Evolutionary conservation across 2,797 vertebrate genomes (phyloP).

Genomic region (Epinephelus awoara): DNA sequence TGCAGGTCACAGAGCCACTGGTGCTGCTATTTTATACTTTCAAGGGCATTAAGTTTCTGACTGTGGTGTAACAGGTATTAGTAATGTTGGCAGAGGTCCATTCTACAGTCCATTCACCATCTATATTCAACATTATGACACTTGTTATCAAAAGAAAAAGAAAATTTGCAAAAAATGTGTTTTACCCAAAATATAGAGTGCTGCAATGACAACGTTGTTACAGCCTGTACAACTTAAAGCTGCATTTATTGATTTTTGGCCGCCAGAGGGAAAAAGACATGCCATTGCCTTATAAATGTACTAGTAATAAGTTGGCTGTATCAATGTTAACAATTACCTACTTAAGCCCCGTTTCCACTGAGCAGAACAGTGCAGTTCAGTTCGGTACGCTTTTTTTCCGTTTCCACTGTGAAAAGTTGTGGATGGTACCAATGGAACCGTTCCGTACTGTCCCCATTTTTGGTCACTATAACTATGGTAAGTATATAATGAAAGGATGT

Average conservation of each 20-base stretch:
- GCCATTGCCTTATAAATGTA: too few relatives aligned
- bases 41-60: background rate
- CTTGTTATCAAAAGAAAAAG: background rate
- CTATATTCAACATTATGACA: background rate
- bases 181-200: too few relatives aligned
- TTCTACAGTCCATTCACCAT: slow-evolving; percentile 13
- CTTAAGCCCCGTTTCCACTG: too few relatives aligned
- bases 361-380: too few relatives aligned
- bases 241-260: background rate
- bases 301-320: too few relatives aligned
- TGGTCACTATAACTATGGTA: too few relatives aligned
- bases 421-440: too few relatives aligned
- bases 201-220: background rate
- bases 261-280: background rate
- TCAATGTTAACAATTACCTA: too few relatives aligned
- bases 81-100: slow-evolving; percentile 4
- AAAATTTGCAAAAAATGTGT: background rate
- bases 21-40: slow-evolving; percentile 26
- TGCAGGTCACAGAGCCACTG: slow-evolving; percentile 10
- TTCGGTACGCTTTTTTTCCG: too few relatives aligned
- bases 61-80: slow-evolving; percentile 4
- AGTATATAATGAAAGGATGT: too few relatives aligned
- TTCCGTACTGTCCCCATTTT: too few relatives aligned
- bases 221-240: background rate
- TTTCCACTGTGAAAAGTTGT: too few relatives aligned